phyloP scores from a whole-genome alignment of 2,888 invertebrate species.

The Eledone cirrhosa region DNA sequence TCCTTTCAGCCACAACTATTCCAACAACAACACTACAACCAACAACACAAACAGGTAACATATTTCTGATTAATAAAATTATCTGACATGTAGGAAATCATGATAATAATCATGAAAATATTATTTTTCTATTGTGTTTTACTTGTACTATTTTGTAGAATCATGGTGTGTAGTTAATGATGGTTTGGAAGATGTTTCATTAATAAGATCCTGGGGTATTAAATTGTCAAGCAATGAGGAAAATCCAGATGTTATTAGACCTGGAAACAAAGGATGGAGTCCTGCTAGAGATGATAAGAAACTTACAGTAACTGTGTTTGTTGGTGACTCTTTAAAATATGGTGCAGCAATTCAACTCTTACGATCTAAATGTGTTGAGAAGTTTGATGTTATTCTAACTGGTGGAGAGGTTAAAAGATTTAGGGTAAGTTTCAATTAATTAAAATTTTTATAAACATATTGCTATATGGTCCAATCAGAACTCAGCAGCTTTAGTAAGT shows the following conservation, averaged over 20 bases:
- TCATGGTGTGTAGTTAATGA: constrained; percentile 9
- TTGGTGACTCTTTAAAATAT: constrained; percentile 15
- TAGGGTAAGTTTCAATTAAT: neutral
- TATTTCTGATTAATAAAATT: neutral
- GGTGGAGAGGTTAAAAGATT: constrained; percentile 6
- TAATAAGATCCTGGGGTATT: constrained; percentile 17
- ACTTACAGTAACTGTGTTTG: neutral
- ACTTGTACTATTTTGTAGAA: neutral
- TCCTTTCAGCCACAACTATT: neutral
- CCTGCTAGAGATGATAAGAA: neutral
- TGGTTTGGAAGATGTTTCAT: constrained; percentile 3
- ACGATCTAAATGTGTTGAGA: neutral
- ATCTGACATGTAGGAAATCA: neutral
- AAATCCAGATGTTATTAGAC: neutral
- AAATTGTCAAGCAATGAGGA: constrained; percentile 19
- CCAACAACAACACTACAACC: constrained; percentile 7
- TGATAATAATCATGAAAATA: neutral
- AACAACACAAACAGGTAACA: constrained; percentile 22
- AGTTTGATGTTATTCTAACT: constrained; percentile 11
- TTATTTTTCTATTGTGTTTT: neutral
- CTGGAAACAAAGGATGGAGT: constrained; percentile 4
- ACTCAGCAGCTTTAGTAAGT: no score
- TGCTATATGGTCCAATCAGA: no score
- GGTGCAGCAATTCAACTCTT: neutral
- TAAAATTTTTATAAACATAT: no score